Evolutionary conservation across 1,140 invertebrate species (phyloP).

Genomic region (Pantala flavescens): DNA sequence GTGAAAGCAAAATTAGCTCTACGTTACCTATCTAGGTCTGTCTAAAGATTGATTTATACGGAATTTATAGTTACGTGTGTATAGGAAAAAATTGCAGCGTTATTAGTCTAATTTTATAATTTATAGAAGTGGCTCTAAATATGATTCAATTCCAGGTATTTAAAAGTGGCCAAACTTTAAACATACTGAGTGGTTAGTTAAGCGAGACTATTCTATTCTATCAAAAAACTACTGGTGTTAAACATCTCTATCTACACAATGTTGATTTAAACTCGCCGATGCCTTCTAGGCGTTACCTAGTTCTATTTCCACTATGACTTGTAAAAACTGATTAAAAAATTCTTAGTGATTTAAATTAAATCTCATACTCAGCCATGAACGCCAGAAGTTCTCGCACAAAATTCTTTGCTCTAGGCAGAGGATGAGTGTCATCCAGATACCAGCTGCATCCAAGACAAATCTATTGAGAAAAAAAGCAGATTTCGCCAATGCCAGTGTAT

Average conservation of each 20-base stretch:
- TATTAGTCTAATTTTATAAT: no score
- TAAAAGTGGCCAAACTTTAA: no score
- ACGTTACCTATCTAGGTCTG: no score
- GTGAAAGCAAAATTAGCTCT: no score
- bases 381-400: background rate
- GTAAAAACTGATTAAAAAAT: background rate
- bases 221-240: background rate
- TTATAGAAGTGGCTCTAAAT: no score
- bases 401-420: background rate
- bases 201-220: background rate
- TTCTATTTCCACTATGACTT: background rate
- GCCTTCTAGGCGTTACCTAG: background rate
- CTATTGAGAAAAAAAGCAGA: no score
- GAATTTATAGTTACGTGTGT: no score
- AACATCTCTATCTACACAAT: background rate
- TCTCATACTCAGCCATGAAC: background rate
- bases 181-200: background rate
- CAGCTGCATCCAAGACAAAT: background rate
- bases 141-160: no score
- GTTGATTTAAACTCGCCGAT: background rate
- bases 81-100: no score
- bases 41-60: no score
- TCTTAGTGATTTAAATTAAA: background rate
- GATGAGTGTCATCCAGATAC: background rate
- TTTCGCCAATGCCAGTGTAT: no score